These are phyloP conservation scores for Alca torda DNA, from an alignment of 2,797 vertebrate genomes.

Conservation along the genomic window DNA sequence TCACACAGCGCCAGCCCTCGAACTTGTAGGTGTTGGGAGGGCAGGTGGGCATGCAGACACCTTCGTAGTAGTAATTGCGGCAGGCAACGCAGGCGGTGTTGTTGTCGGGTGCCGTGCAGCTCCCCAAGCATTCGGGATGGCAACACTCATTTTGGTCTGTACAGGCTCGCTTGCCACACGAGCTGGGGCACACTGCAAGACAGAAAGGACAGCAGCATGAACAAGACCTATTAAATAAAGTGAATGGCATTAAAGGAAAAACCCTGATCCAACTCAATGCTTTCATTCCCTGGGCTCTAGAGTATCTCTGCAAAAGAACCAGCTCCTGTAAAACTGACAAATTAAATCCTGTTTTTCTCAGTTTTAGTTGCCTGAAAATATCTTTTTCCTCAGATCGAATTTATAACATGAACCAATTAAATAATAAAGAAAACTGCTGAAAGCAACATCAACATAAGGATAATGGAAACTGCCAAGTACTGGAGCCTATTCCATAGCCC, in stretches of 20 bases:
- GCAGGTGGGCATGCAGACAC: conserved; percentile 87
- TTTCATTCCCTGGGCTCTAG: not conserved
- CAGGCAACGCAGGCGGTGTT: conserved; percentile 90
- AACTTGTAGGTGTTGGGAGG: conserved; percentile 91
- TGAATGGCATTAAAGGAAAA: fast-evolving
- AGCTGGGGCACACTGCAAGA: conserved; percentile 87
- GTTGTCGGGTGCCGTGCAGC: conserved; percentile 86
- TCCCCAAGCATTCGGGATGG: conserved; percentile 92
- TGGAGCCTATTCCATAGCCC: not conserved
- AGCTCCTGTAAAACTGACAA: not conserved
- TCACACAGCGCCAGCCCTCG: conserved; percentile 97
- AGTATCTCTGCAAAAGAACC: not conserved
- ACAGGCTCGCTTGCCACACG: conserved; percentile 87
- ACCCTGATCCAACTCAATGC: fast-evolving
- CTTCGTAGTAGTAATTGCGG: conserved; percentile 89
- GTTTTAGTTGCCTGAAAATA: not conserved
- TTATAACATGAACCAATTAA: not conserved
- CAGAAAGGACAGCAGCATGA: not conserved
- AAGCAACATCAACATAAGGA: conserved; percentile 11
- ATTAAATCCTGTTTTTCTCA: not conserved
- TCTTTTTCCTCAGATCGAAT: not conserved
- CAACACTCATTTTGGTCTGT: conserved; percentile 89
- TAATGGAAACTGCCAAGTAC: conserved; percentile 9
- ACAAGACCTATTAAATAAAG: not conserved
- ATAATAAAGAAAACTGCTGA: not conserved